These are phyloP conservation scores for Ganaspis sp. DNA, from an alignment of 1,140 invertebrate species.

Conservation along the genomic window DNA sequence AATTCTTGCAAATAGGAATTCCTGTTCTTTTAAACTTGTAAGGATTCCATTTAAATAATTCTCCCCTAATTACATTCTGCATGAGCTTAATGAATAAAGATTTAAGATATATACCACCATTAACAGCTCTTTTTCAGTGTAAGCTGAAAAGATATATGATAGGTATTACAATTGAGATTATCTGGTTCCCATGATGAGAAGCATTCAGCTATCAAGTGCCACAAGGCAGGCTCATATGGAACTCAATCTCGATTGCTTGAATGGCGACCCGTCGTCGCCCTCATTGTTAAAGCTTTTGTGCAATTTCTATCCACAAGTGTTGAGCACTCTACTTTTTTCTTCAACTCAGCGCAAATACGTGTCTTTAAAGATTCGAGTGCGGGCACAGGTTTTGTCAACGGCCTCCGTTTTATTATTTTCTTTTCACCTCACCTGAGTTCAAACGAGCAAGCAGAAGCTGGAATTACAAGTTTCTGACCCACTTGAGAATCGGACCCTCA, in stretches of 20 bases:
- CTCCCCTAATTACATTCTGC: neutral
- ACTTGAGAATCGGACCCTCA: constrained; percentile 4
- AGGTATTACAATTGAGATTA: constrained; percentile 65
- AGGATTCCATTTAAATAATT: neutral
- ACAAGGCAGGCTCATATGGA: constrained; percentile 64
- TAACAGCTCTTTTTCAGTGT: neutral
- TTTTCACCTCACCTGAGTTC: constrained; percentile 53
- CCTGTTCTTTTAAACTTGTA: neutral
- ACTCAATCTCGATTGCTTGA: constrained; percentile 60
- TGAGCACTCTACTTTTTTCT: constrained; percentile 36
- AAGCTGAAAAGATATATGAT: constrained; percentile 49
- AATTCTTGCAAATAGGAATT: too few relatives aligned
- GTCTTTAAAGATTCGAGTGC: constrained; percentile 53
- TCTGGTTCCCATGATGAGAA: constrained; percentile 64
- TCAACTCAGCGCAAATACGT: constrained; percentile 41
- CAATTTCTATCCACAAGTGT: constrained; percentile 55
- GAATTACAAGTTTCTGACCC: constrained; percentile 50
- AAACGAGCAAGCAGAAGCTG: constrained; percentile 41
- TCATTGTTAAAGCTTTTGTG: constrained; percentile 68
- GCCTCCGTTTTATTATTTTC: constrained; percentile 50
- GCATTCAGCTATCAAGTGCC: constrained; percentile 59
- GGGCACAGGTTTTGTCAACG: constrained; percentile 61
- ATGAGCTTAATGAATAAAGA: neutral
- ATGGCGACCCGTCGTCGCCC: constrained; percentile 54
- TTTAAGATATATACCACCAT: neutral